Percentiles rank a stretch among this genome's conserved stretches.
phyloP scores from a whole-genome alignment of 2,797 vertebrate species.

The Pseudochaenichthys georgianus region DNA sequence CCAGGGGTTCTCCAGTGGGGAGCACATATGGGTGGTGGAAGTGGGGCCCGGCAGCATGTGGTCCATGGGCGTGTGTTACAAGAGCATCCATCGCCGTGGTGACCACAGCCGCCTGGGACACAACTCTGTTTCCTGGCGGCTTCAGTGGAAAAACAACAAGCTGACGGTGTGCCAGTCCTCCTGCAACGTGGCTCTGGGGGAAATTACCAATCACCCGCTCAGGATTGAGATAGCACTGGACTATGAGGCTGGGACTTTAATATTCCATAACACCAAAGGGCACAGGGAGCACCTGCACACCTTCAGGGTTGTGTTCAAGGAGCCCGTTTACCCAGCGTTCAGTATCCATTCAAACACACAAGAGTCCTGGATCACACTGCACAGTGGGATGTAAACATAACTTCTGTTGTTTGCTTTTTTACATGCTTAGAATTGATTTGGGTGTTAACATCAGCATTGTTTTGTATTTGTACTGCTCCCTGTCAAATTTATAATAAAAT shows the following conservation, averaged over 20 bases:
- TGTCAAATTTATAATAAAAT: background rate
- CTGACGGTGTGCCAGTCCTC: slow-evolving; percentile 79
- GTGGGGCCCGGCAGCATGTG: slow-evolving; percentile 75
- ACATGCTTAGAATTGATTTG: background rate
- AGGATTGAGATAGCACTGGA: slow-evolving; percentile 79
- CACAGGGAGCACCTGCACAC: slow-evolving; percentile 80
- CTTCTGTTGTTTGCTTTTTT: background rate
- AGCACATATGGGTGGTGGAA: slow-evolving; percentile 82
- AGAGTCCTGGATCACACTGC: slow-evolving; percentile 83
- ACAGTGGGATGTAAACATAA: slow-evolving; percentile 57
- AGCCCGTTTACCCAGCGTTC: slow-evolving; percentile 80
- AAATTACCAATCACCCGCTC: slow-evolving; percentile 42
- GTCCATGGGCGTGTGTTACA: slow-evolving; percentile 81
- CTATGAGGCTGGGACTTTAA: slow-evolving; percentile 75
- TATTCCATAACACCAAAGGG: slow-evolving; percentile 71
- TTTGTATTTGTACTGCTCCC: background rate
- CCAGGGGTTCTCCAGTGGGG: slow-evolving; percentile 76
- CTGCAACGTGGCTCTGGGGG: slow-evolving; percentile 60
- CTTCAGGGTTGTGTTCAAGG: slow-evolving; percentile 75
- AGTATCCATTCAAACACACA: slow-evolving; percentile 79
- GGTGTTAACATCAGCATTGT: too few relatives aligned
- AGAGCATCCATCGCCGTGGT: slow-evolving; percentile 77
- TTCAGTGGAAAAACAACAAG: slow-evolving; percentile 85
- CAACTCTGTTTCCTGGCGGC: slow-evolving; percentile 81
- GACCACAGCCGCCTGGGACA: slow-evolving; percentile 84